Evolutionary conservation across 2,888 invertebrate genomes (phyloP).

Genomic region (Epinotia bilunana): DNA sequence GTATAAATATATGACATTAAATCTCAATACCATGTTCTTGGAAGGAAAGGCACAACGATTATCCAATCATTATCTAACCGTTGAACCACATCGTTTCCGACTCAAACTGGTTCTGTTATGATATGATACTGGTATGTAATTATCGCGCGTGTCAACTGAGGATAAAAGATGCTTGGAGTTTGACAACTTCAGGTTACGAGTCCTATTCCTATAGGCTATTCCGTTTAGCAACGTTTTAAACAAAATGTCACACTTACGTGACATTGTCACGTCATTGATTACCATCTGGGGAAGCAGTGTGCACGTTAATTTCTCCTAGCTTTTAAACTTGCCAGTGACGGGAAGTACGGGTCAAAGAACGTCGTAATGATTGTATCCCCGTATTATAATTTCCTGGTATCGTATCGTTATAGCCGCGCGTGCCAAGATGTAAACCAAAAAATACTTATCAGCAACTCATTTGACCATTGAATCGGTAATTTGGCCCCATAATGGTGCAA

Average conservation of each 20-base stretch:
- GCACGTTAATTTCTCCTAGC: too few species aligned
- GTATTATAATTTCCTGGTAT: slow-evolving; percentile 36
- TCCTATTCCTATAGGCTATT: neutral
- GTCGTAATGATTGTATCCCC: neutral
- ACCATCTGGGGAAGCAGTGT: neutral
- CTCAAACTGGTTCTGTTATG: slow-evolving; percentile 32
- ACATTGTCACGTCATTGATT: neutral
- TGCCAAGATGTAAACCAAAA: slow-evolving; percentile 56
- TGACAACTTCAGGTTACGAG: slow-evolving; percentile 4
- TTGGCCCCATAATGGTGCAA: slow-evolving; percentile 73
- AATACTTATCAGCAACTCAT: slow-evolving; percentile 65
- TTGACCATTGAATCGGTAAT: slow-evolving; percentile 74
- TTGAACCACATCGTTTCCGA: slow-evolving; percentile 34
- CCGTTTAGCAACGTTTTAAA: neutral
- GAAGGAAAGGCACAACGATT: slow-evolving; percentile 29
- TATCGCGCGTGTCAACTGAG: slow-evolving; percentile 59
- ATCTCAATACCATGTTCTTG: slow-evolving; percentile 9
- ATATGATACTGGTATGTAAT: slow-evolving; percentile 47
- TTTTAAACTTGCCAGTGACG: too few species aligned
- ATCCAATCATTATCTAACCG: slow-evolving; percentile 43
- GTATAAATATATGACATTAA: neutral
- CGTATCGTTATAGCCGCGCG: slow-evolving; percentile 56
- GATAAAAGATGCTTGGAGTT: neutral
- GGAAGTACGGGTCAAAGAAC: neutral
- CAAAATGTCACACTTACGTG: too few species aligned